A percentile compares a stretch with the other conserved stretches of the same genome.
These are phyloP conservation scores for Myrmecobius fasciatus DNA, from an alignment of 2,113 vertebrate genomes.

Conservation along the genomic window DNA sequence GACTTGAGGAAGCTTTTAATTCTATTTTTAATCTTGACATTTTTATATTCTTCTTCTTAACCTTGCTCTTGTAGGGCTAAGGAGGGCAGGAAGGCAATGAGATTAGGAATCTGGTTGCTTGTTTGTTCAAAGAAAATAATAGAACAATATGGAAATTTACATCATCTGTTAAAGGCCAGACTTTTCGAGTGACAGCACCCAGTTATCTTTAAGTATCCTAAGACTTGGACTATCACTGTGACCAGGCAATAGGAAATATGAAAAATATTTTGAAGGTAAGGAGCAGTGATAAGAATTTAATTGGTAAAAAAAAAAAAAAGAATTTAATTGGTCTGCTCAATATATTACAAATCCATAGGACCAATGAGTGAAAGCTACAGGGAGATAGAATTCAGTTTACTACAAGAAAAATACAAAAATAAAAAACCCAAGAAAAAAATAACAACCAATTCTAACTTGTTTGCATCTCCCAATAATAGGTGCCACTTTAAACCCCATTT, in stretches of 20 bases:
- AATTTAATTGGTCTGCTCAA: too few relatives aligned
- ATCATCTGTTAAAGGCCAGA: too few relatives aligned
- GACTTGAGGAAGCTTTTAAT: conserved; percentile 27
- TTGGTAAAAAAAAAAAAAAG: too few relatives aligned
- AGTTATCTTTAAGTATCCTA: neutral
- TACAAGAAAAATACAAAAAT: too few relatives aligned
- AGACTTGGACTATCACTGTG: neutral
- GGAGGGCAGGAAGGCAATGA: neutral
- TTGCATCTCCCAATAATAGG: neutral
- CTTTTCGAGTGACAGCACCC: too few relatives aligned
- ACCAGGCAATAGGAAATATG: neutral
- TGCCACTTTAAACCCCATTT: neutral
- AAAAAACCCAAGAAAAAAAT: too few relatives aligned
- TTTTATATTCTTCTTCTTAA: neutral
- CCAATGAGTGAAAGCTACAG: too few relatives aligned
- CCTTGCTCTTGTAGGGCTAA: neutral
- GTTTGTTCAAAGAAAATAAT: too few relatives aligned
- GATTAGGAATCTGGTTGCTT: neutral
- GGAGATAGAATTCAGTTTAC: too few relatives aligned
- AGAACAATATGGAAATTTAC: too few relatives aligned
- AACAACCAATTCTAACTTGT: neutral
- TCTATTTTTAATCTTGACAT: neutral
- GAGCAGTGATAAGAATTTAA: neutral
- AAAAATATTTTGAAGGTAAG: neutral
- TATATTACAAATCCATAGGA: too few relatives aligned